phyloP scores from a whole-genome alignment of 2,113 vertebrate genomes.

The Spheniscus mendiculus region DNA sequence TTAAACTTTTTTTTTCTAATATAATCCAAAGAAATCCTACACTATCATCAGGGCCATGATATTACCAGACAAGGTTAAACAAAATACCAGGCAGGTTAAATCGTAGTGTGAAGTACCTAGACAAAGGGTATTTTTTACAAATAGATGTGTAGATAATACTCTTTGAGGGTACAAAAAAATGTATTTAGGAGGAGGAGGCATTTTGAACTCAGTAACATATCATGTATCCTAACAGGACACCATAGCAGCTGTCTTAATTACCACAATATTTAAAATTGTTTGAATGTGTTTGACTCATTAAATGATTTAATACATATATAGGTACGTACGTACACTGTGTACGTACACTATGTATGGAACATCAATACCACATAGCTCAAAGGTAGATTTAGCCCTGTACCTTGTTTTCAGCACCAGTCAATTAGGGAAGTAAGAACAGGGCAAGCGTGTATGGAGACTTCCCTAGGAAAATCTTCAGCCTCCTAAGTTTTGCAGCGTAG shows the following conservation, averaged over 20 bases:
- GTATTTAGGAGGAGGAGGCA: background rate
- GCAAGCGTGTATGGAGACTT: rapidly evolving
- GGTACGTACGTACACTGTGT: background rate
- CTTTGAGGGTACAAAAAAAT: background rate
- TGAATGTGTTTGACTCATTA: too few species aligned
- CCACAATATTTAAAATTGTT: background rate
- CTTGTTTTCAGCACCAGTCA: background rate
- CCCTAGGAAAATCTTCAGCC: background rate
- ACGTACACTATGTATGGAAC: rapidly evolving
- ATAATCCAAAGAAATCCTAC: background rate
- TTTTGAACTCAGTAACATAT: background rate
- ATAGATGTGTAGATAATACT: background rate
- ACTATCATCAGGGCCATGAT: background rate
- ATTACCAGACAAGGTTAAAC: background rate
- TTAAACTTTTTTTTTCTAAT: background rate
- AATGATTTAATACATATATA: background rate
- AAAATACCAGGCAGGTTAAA: background rate
- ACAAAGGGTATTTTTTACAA: background rate
- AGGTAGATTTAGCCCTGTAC: background rate
- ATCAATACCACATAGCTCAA: background rate
- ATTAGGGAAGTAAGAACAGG: background rate
- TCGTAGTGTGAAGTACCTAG: background rate
- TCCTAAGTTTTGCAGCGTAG: rapidly evolving
- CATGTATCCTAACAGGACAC: background rate
- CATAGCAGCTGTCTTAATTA: background rate